Conservation (phyloP, 2,888 invertebrate genomes). For the Drosophila phalerata region DNA sequence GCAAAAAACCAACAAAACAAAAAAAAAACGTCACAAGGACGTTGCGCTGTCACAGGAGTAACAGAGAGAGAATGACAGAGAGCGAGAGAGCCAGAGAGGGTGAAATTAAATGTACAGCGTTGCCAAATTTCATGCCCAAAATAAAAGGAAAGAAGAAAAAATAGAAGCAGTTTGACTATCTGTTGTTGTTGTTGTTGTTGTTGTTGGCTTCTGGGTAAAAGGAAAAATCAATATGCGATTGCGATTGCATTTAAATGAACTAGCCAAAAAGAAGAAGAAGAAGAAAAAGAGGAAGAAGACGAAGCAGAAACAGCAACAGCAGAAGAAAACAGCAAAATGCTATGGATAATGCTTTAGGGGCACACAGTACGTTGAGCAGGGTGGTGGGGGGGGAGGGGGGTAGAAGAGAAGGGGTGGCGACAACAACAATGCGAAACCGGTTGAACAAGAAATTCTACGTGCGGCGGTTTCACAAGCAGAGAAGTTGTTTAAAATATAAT, state of each 20-base stretch:
- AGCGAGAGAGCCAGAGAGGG: conserved; percentile 3
- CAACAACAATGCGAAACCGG: conserved; percentile 56
- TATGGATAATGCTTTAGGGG: conserved; percentile 16
- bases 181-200: conserved; percentile 26
- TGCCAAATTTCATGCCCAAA: conserved; percentile 56
- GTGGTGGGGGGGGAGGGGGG: no score
- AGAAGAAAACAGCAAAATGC: conserved; percentile 11
- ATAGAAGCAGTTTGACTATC: conserved; percentile 19
- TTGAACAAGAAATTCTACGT: conserved; percentile 68
- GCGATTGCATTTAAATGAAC: conserved; percentile 61
- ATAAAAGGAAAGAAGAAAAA: conserved; percentile 1
- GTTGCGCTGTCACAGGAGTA: conserved; percentile 31
- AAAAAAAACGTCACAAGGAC: conserved; percentile 49
- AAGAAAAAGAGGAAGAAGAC: background rate
- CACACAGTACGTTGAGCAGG: no score
- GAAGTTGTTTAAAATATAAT: background rate
- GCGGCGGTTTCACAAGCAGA: conserved; percentile 38
- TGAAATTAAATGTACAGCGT: conserved; percentile 34
- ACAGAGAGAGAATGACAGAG: background rate
- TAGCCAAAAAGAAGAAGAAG: conserved; percentile 15
- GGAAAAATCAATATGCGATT: conserved; percentile 67
- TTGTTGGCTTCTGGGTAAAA: conserved; percentile 33
- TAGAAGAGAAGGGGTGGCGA: conserved; percentile 11
- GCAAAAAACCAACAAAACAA: no score
- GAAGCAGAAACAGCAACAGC: conserved; percentile 14